Base-by-base conservation (phyloP, 2,113 vertebrate species). In the Datnioides undecimradiatus region DNA sequence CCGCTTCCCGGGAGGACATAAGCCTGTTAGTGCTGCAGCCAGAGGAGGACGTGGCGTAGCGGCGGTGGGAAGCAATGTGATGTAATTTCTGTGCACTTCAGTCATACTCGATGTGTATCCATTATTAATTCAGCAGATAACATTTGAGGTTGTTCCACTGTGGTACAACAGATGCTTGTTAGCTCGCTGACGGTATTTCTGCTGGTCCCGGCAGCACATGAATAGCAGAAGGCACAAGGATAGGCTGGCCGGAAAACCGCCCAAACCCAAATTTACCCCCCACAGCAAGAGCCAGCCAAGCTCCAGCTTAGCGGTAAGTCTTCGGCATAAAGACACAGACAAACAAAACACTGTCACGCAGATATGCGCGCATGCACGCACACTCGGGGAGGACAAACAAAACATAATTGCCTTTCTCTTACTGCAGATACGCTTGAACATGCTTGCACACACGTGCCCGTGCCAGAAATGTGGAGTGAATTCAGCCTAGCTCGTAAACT, bases 221-320 rank as follows among this genome's bases (percentile, higher is more conserved):
- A 99, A 96, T 92, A 99, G 98, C 95, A 95, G 97, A 91, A 92
- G 97, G 85, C 98, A 99, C 94, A 98, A 97, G 95, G 98, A 99
- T 90, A 92, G 97, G 77, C 94, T 99, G 94, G 97, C 98, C 0
- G 98, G 98, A 86, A 99, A 99, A 87, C 96, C 97, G 0, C 96
- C 96, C 63, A 99, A 98, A 87, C 95, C 97, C 85, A 98, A 97
- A 91, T 96, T 96, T 92, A 98, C 96, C 89, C 97, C 97, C 73
- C 96, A 97, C 73, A 95, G 93, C 95, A 98, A 97, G 93, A 95
- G 95, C 92, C 97, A 96, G 94, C 96, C 95, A 82, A 96, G 95
- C 29, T 96, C 96, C 69, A 95, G 95, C 79, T 95, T 97, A 87
- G 96, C 95, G 92, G 96, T 97, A 93, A 97, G 96, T 94, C 72